Evolutionary conservation across 2,797 vertebrate species (phyloP).

Genomic region (Poecilia gillii): DNA sequence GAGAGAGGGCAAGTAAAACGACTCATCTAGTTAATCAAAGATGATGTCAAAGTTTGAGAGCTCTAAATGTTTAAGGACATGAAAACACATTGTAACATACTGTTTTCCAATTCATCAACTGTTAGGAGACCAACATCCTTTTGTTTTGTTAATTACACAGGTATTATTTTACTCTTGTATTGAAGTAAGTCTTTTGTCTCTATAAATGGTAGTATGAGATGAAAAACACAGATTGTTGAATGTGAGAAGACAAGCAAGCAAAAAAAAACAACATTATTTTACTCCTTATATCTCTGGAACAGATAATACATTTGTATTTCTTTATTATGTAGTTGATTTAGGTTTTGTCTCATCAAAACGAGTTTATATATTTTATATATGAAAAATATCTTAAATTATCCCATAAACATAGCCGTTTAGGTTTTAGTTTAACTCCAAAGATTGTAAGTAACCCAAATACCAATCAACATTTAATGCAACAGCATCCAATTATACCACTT

Average conservation of each 20-base stretch:
- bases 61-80: constrained; percentile 66
- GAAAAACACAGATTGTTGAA: constrained; percentile 6
- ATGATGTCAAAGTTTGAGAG: constrained; percentile 45
- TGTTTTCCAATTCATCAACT: constrained; percentile 40
- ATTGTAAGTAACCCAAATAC: neutral
- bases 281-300: neutral
- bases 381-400: neutral
- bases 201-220: constrained; percentile 20
- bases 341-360: neutral
- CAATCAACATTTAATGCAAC: neutral
- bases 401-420: neutral
- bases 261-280: neutral
- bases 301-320: neutral
- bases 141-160: constrained; percentile 28
- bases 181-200: constrained; percentile 4
- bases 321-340: no score
- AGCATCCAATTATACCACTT: neutral
- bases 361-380: neutral
- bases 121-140: constrained; percentile 40
- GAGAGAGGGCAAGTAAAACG: constrained; percentile 44
- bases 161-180: constrained; percentile 20
- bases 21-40: constrained; percentile 65
- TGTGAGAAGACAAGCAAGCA: neutral
- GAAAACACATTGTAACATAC: constrained; percentile 61
- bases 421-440: neutral